Evolutionary conservation across 2,797 vertebrate species (phyloP).

Genomic region (Benthosema pterotum): DNA sequence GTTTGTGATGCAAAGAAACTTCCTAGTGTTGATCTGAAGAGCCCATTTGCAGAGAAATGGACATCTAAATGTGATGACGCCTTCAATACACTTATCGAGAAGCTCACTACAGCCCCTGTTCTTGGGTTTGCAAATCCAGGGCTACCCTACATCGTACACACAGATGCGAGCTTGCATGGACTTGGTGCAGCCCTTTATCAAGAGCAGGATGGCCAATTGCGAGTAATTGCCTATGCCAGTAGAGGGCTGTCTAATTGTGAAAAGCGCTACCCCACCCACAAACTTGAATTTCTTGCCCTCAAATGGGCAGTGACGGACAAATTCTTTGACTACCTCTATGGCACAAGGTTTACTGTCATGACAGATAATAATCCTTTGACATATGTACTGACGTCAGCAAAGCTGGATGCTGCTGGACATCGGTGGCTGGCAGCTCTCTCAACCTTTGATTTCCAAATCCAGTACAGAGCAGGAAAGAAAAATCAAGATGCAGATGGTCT

Average conservation of each 20-base stretch:
- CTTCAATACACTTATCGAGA: constrained; percentile 16
- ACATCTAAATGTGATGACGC: background rate
- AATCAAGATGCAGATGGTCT: constrained; percentile 25
- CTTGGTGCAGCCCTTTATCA: too few relatives aligned
- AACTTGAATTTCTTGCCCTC: too few relatives aligned
- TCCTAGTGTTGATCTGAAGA: background rate
- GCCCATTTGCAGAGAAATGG: background rate
- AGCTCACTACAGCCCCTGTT: constrained; percentile 9
- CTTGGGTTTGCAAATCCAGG: constrained; percentile 3
- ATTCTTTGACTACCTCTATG: too few relatives aligned
- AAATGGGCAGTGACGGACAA: too few relatives aligned
- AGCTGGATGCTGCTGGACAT: too few relatives aligned
- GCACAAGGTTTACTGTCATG: too few relatives aligned
- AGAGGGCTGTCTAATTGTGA: background rate
- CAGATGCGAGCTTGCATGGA: constrained; percentile 23
- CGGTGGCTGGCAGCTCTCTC: constrained; percentile 16
- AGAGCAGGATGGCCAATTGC: constrained; percentile 4
- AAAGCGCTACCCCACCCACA: background rate
- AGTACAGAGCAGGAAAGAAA: constrained; percentile 8
- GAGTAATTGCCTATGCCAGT: constrained; percentile 7
- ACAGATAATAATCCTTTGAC: too few relatives aligned
- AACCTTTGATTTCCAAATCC: constrained; percentile 16
- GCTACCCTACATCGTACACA: constrained; percentile 10
- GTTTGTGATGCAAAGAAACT: too few relatives aligned
- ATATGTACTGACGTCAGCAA: too few relatives aligned